phyloP scores from a whole-genome alignment of 2,888 invertebrate species.

The Aricia artaxerxes region DNA sequence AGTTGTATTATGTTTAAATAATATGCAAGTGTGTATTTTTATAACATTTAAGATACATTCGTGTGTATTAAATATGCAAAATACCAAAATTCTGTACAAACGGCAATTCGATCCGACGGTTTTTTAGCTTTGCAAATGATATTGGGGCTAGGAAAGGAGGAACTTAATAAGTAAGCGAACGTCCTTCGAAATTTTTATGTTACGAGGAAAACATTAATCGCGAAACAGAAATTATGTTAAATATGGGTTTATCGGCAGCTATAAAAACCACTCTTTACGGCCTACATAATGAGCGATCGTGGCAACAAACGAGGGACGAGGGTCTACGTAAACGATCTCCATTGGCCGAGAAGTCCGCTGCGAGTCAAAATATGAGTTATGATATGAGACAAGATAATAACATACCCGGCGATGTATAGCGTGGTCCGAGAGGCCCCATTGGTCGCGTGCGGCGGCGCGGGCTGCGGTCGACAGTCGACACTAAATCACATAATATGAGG shows the following conservation, averaged over 20 bases:
- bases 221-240: background rate
- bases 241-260: constrained; percentile 8
- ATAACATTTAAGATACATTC: too few species aligned
- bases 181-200: background rate
- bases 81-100: background rate
- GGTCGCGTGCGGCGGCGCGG: background rate
- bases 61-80: background rate
- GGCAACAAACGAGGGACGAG: background rate
- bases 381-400: background rate
- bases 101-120: background rate
- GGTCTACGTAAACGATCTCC: background rate
- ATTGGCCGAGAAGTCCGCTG: background rate
- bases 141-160: background rate
- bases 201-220: background rate
- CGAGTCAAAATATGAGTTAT: background rate
- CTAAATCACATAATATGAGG: background rate
- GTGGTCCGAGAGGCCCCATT: background rate
- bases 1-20: too few species aligned
- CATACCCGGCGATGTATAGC: background rate
- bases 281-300: background rate
- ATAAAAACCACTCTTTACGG: background rate
- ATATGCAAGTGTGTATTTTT: too few species aligned
- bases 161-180: background rate
- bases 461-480: background rate
- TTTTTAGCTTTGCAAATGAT: background rate